Conservation (phyloP, 2,888 invertebrate species). For the Pemphredon lugubris region DNA sequence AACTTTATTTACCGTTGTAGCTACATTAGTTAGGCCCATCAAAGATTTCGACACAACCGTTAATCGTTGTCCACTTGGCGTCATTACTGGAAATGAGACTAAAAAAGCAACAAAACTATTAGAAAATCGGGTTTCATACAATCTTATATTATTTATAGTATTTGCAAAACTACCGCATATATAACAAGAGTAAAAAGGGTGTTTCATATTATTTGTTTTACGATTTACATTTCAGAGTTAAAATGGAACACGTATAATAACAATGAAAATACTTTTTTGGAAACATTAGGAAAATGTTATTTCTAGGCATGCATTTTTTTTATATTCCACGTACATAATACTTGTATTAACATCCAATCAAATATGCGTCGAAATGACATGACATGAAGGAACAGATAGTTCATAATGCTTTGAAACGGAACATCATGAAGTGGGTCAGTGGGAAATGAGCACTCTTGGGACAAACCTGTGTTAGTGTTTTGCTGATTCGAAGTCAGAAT, state of each 20-base stretch:
- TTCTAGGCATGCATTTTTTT: too few species aligned
- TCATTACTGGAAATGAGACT: conserved; percentile 81
- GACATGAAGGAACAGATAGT: conserved; percentile 17
- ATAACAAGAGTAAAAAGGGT: too few species aligned
- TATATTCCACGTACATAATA: conserved; percentile 25
- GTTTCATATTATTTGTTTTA: too few species aligned
- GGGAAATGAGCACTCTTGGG: conserved; percentile 51
- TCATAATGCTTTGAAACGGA: conserved; percentile 12
- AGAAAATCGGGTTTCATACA: too few species aligned
- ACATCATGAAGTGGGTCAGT: conserved; percentile 45
- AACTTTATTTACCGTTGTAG: conserved; percentile 73
- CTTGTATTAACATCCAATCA: conserved; percentile 25
- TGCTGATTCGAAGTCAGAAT: conserved; percentile 83
- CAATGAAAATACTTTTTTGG: too few species aligned
- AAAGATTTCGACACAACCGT: conserved; percentile 83
- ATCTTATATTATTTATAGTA: too few species aligned
- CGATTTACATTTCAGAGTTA: too few species aligned
- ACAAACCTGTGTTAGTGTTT: conserved; percentile 76
- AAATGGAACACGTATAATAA: too few species aligned
- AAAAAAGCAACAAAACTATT: conserved; percentile 6
- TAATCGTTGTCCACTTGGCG: conserved; percentile 83
- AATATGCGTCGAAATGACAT: conserved; percentile 37
- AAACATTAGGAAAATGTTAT: too few species aligned
- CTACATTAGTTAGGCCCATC: conserved; percentile 79
- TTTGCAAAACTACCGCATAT: too few species aligned